A percentile compares a stretch with the other conserved stretches of the same genome.
Evolutionary conservation across 2,113 vertebrate genomes (phyloP).

Genomic region (Dipodomys merriami): DNA sequence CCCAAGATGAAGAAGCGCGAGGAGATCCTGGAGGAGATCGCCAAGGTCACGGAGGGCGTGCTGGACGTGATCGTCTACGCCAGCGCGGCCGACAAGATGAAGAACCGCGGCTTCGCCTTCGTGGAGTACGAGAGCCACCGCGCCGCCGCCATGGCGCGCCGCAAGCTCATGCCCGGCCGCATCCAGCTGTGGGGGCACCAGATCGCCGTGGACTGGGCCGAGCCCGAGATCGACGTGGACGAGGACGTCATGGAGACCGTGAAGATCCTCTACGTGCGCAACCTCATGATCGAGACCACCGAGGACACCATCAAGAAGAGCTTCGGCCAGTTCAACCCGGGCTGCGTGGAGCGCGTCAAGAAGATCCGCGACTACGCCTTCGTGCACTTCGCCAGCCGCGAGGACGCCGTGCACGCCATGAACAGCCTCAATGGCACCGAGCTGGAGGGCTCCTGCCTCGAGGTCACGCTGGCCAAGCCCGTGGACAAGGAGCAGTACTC

Average conservation of each 20-base stretch:
- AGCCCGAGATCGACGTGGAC: slow-evolving; percentile 98
- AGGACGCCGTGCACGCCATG: slow-evolving; percentile 97
- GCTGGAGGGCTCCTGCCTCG: slow-evolving; percentile 96
- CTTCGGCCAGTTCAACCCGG: slow-evolving; percentile 96
- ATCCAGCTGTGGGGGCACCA: slow-evolving; percentile 99
- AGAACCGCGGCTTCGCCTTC: slow-evolving; percentile 98
- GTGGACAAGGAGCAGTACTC: slow-evolving; percentile 99
- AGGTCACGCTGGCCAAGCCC: slow-evolving; percentile 98
- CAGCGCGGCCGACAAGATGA: slow-evolving; percentile 99
- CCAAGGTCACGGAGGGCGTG: slow-evolving; percentile 98
- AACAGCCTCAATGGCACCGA: slow-evolving; percentile 95
- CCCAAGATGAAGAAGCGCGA: slow-evolving; percentile 99
- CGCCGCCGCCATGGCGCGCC: slow-evolving; percentile 97
- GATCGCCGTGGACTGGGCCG: slow-evolving; percentile 99
- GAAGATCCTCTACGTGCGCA: slow-evolving; percentile 98
- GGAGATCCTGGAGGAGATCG: slow-evolving; percentile 98
- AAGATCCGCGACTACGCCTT: slow-evolving; percentile 99
- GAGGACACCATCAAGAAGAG: slow-evolving; percentile 96
- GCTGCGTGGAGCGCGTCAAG: slow-evolving; percentile 97
- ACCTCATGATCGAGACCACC: slow-evolving; percentile 99
- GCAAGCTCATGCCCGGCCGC: slow-evolving; percentile 98
- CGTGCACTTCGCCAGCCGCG: slow-evolving; percentile 96
- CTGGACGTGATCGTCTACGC: slow-evolving; percentile 98
- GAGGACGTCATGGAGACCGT: slow-evolving; percentile 99
- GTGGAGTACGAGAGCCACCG: slow-evolving; percentile 99